A percentile compares a stretch with the other conserved stretches of the same genome.
phyloP scores from a whole-genome alignment of 2,113 vertebrate species.

The Lathamus discolor region DNA sequence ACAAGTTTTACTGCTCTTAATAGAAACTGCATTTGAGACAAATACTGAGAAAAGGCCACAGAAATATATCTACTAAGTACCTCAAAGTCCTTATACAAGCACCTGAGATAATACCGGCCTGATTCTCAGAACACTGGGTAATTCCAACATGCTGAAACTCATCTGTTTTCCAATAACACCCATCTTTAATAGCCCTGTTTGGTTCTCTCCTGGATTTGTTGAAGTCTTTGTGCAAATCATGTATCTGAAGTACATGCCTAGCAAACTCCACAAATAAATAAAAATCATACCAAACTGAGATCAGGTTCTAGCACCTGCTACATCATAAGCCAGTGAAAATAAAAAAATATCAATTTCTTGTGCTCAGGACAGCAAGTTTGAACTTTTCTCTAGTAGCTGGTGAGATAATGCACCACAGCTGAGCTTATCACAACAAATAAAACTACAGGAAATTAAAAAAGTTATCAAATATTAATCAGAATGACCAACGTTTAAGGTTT shows the following conservation, averaged over 20 bases:
- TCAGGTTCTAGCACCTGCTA: not conserved
- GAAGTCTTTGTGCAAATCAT: not conserved
- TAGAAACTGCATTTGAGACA: not conserved
- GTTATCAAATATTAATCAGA: not conserved
- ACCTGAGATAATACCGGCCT: not conserved
- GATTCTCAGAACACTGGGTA: not conserved
- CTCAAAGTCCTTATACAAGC: not conserved
- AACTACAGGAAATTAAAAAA: not conserved
- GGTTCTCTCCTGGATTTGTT: not conserved
- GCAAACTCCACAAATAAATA: not conserved
- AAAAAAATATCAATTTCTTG: not conserved
- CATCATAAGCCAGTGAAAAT: not conserved
- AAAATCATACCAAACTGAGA: not conserved
- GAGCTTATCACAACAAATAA: not conserved
- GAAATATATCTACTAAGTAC: not conserved
- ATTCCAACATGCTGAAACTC: not conserved
- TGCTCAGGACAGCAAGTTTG: not conserved
- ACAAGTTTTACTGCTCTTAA: not conserved
- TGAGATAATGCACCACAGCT: not conserved
- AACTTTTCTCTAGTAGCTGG: not conserved
- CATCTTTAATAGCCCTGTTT: not conserved
- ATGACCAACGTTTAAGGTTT: not conserved
- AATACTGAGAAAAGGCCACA: not conserved
- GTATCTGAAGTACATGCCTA: not conserved
- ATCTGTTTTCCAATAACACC: not conserved